These are phyloP conservation scores for Bombycilla garrulus DNA, from an alignment of 2,113 vertebrate species.

Conservation along the genomic window DNA sequence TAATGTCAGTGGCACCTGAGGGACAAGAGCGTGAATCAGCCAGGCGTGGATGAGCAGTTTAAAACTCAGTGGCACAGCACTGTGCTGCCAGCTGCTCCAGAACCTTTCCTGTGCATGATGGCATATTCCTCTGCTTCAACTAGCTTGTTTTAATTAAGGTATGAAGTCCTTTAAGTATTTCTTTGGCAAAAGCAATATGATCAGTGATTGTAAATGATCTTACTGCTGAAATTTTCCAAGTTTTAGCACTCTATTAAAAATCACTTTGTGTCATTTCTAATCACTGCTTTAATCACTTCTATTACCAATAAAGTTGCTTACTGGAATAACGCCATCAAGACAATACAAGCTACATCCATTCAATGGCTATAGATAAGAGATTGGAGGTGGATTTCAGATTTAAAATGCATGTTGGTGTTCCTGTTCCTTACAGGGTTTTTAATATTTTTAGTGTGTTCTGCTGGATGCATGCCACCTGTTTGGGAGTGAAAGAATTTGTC, in stretches of 20 bases:
- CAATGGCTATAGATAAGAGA: background rate
- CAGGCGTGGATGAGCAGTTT: background rate
- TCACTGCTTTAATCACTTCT: background rate
- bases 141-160: background rate
- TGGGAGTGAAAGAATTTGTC: background rate
- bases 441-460: background rate
- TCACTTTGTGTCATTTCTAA: background rate
- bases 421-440: background rate
- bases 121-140: background rate
- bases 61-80: background rate
- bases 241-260: background rate
- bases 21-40: background rate
- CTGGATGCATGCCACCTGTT: background rate
- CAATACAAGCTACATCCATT: background rate
- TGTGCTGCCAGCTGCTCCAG: background rate
- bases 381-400: background rate
- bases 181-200: background rate
- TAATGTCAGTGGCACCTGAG: background rate
- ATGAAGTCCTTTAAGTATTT: background rate
- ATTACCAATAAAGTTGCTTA: background rate
- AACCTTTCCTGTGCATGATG: background rate
- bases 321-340: background rate
- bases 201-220: background rate
- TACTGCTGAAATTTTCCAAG: background rate
- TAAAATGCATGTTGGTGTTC: background rate